A percentile compares a stretch with the other conserved stretches of the same genome.
Evolutionary conservation across 2,888 invertebrate genomes (phyloP).

Genomic region (Abrostola triplasia): DNA sequence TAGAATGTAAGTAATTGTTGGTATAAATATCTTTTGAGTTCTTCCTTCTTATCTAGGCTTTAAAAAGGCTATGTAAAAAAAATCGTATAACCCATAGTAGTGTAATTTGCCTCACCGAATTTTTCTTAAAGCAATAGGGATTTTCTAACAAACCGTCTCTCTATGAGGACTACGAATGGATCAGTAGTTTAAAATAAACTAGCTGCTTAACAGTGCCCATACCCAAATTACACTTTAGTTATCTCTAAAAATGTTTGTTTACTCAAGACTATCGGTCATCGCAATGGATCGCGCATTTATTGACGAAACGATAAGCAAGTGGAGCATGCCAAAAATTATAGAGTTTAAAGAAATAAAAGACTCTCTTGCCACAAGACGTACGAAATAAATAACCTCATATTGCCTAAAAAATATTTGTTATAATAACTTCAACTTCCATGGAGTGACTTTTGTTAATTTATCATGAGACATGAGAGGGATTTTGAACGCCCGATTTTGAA

Average conservation of each 20-base stretch:
- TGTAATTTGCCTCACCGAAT: no score
- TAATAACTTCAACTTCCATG: no score
- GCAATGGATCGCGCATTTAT: slow-evolving; percentile 10
- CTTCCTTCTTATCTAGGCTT: background rate
- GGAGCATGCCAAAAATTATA: slow-evolving; percentile 20
- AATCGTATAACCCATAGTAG: no score
- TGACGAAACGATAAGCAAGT: slow-evolving; percentile 26
- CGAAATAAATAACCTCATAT: background rate
- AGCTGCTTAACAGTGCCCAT: background rate
- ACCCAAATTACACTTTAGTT: slow-evolving; percentile 1
- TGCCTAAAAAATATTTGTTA: no score
- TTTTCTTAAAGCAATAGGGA: no score
- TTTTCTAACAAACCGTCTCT: no score
- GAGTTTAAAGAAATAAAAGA: background rate
- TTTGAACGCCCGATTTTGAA: no score
- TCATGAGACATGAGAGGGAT: no score
- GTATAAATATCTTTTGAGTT: background rate
- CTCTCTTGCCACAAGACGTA: background rate
- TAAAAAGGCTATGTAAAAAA: no score
- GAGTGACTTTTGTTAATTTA: no score
- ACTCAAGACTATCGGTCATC: slow-evolving; percentile 22
- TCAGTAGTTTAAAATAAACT: background rate
- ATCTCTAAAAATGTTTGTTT: slow-evolving; percentile 16
- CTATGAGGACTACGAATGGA: background rate
- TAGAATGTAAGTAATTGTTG: background rate